Evolutionary conservation across 2,113 vertebrate species (phyloP), one percentile per base, ranked within the genome.

Genomic region (Rhynchomys soricoides): DNA sequence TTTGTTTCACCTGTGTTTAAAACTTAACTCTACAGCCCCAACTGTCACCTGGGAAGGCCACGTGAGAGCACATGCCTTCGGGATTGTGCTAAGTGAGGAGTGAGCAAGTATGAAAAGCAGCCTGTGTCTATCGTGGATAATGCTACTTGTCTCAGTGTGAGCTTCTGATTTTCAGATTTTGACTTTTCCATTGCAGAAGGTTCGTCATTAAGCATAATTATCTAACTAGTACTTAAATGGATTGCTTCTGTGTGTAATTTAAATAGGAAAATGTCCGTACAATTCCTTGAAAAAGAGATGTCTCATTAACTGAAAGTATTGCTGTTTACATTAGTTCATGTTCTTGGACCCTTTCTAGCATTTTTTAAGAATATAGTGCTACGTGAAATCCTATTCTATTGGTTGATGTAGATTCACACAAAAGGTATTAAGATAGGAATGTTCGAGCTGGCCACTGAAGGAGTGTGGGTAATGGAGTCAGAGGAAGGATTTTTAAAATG

Each of bases 261-360:
- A 91, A 92, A 86, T 48, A 48, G 37, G 10, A 77, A 57, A 91
- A 70, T 55, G 4, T 75, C 31, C 34, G 24, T 57, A 89, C 64
- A 95, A 45, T 34, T 16, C 21, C 19, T 95, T 90, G 83, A 43
- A 91, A 68, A 66, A 94, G 81, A 50, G 87, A 3, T 40, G 22
- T 62, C 8, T 4, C 50, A 62, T 85, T 74, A 87, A 89, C 90
- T 92, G 86, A 87, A 97, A 95, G 0, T 66, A 3, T 71, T 95
- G 7, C 26, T 91, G 52, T 86, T 96, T 91, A 43, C 81, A 85
- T 66, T 83, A 92, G 59, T 86, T 74, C 92, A 26, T 93, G 8
- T 86, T 57, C 34, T 68, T 68, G 81, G 94, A 81, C 77, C 17
- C 75, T 85, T 94, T 93, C 26, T 90, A 22, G n/a, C 88, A 87